Conservation (phyloP, 2,888 invertebrate genomes). For the Trimorus sp. region DNA sequence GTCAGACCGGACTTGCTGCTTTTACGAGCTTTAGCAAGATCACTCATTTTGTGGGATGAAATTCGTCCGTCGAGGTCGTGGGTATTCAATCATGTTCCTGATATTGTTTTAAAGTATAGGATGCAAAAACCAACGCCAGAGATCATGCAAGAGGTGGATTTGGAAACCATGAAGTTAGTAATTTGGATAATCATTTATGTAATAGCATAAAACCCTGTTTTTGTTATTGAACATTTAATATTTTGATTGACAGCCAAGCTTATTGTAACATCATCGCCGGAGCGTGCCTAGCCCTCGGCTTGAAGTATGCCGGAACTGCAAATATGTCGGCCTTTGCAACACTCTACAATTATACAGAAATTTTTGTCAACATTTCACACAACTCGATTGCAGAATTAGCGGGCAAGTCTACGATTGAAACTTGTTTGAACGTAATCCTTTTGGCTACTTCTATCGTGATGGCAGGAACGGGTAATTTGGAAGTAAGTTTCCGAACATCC, state of each 20-base stretch:
- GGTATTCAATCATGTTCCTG: slow-evolving; percentile 92
- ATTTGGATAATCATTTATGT: too few relatives aligned
- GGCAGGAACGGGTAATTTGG: slow-evolving; percentile 96
- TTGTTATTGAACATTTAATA: too few relatives aligned
- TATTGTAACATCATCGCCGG: slow-evolving; percentile 98
- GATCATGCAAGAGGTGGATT: slow-evolving; percentile 87
- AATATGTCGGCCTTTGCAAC: slow-evolving; percentile 91
- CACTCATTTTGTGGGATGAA: slow-evolving; percentile 93
- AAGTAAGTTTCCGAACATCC: slow-evolving; percentile 79
- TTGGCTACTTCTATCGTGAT: slow-evolving; percentile 94
- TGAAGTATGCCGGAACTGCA: slow-evolving; percentile 96
- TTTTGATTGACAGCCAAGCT: slow-evolving; percentile 88
- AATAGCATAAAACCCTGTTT: too few relatives aligned
- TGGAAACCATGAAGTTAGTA: slow-evolving; percentile 95
- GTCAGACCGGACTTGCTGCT: slow-evolving; percentile 95
- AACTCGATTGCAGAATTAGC: slow-evolving; percentile 92
- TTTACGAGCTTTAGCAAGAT: slow-evolving; percentile 90
- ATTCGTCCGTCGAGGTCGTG: slow-evolving; percentile 91
- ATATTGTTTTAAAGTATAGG: slow-evolving; percentile 88
- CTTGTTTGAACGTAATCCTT: slow-evolving; percentile 92
- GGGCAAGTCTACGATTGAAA: slow-evolving; percentile 94
- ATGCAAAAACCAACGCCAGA: slow-evolving; percentile 88
- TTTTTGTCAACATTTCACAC: slow-evolving; percentile 86
- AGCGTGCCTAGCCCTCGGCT: slow-evolving; percentile 95
- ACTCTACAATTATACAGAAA: slow-evolving; percentile 88